Evolutionary conservation across 2,113 vertebrate genomes (phyloP).

Genomic region (Psilopogon haemacephalus): DNA sequence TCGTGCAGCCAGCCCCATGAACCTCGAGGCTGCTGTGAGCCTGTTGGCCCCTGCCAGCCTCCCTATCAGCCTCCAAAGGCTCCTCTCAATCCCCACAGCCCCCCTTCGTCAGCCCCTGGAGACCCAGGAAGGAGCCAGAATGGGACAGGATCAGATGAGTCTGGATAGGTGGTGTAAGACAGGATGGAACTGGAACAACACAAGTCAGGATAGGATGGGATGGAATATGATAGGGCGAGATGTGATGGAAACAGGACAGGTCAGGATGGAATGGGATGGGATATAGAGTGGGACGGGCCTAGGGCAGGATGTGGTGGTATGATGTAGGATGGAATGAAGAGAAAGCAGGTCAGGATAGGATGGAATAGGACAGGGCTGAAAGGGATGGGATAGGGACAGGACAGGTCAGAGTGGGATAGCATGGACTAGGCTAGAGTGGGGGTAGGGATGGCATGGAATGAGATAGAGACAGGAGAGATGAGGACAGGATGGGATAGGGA

Average conservation of each 20-base stretch:
- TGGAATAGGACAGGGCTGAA: too few relatives aligned
- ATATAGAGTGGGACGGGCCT: too few relatives aligned
- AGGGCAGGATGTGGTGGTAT: too few relatives aligned
- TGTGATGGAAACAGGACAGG: not conserved
- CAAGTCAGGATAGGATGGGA: too few relatives aligned
- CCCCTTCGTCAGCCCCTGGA: not conserved
- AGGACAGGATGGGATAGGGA: not conserved
- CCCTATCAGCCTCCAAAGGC: not conserved
- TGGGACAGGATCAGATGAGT: not conserved
- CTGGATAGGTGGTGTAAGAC: too few relatives aligned
- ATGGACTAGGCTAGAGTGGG: not conserved
- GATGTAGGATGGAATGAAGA: not conserved
- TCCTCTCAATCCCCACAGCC: not conserved
- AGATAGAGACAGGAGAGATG: not conserved
- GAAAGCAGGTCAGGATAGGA: too few relatives aligned
- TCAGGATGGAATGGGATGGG: not conserved
- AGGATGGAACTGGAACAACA: not conserved
- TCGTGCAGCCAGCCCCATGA: not conserved
- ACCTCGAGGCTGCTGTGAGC: not conserved
- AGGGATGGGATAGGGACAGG: not conserved
- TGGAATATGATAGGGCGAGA: too few relatives aligned
- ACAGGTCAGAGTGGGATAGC: too few relatives aligned
- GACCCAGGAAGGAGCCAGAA: not conserved
- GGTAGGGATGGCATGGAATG: too few relatives aligned
- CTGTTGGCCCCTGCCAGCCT: not conserved